A percentile compares a stretch with the other conserved stretches of the same genome.
phyloP scores from a whole-genome alignment of 2,888 invertebrate genomes.

The Tenthredo notha region DNA sequence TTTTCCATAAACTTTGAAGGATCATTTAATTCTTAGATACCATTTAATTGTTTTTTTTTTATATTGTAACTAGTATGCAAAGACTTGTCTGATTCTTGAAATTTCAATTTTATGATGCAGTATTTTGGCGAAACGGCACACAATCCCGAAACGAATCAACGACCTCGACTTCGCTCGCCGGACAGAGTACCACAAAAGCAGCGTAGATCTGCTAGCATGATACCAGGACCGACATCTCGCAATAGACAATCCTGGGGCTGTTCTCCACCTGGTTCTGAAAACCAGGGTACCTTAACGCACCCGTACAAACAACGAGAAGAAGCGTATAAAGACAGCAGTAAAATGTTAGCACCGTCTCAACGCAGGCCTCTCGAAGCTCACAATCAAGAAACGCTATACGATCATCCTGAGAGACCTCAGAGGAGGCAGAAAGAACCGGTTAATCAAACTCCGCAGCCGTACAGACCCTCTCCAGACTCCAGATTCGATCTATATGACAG shows the following conservation, averaged over 20 bases:
- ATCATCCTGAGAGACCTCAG: conserved; percentile 59
- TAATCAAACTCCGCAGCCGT: conserved; percentile 55
- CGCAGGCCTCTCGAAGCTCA: conserved; percentile 58
- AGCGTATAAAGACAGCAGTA: conserved; percentile 59
- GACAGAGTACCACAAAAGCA: conserved; percentile 79
- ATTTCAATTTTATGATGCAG: conserved; percentile 79
- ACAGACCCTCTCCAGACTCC: conserved; percentile 57
- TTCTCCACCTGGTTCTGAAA: conserved; percentile 66
- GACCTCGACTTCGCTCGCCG: conserved; percentile 78
- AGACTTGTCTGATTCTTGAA: background rate
- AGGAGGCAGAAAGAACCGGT: conserved; percentile 54
- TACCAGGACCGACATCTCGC: conserved; percentile 67
- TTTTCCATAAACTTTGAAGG: too few relatives aligned
- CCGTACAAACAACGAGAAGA: conserved; percentile 50
- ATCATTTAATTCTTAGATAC: too few relatives aligned
- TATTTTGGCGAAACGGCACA: conserved; percentile 95
- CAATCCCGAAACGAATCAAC: conserved; percentile 92
- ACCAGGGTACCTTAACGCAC: conserved; percentile 58
- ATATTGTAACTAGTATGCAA: background rate
- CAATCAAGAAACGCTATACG: conserved; percentile 59
- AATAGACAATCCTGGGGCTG: conserved; percentile 78
- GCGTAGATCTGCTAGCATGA: conserved; percentile 79
- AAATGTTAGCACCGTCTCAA: conserved; percentile 58
- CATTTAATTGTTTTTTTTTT: background rate
- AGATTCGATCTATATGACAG: conserved; percentile 70